Percentiles rank a stretch among this genome's conserved stretches.
phyloP scores from a whole-genome alignment of 2,797 vertebrate species.

The Clarias laeviceps region DNA sequence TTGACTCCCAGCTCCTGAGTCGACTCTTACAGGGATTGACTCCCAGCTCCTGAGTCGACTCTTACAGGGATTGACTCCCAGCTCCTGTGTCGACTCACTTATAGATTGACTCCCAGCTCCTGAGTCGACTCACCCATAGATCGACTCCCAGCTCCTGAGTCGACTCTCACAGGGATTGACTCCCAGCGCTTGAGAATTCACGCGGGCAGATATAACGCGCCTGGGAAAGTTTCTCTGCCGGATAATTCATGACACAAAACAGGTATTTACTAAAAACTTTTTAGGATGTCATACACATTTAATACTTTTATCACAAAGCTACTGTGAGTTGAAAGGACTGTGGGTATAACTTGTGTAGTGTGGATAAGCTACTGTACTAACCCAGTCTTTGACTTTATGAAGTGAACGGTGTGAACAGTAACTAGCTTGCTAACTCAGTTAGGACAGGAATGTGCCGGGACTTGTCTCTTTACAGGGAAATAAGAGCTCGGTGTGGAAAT shows the following conservation, averaged over 20 bases:
- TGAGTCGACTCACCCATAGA: constrained; percentile 32
- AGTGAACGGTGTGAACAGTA: neutral
- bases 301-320: neutral
- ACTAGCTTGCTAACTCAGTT: constrained; percentile 6
- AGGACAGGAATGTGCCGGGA: constrained; percentile 48
- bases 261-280: constrained; percentile 62
- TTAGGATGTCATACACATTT: neutral
- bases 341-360: neutral
- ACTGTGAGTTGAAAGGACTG: neutral
- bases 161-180: neutral
- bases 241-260: constrained; percentile 69
- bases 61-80: neutral
- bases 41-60: neutral
- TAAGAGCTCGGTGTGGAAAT: constrained; percentile 56
- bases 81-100: constrained; percentile 25
- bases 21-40: neutral
- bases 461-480: constrained; percentile 55
- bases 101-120: constrained; percentile 7
- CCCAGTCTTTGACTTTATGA: neutral
- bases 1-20: neutral
- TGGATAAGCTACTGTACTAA: neutral
- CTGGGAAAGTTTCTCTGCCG: constrained; percentile 61
- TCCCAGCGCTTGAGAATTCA: constrained; percentile 48
- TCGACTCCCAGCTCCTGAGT: constrained; percentile 37
- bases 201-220: constrained; percentile 67